phyloP scores from a whole-genome alignment of 53 echinoderm and acorn worm species.

The Antedon mediterranea region DNA sequence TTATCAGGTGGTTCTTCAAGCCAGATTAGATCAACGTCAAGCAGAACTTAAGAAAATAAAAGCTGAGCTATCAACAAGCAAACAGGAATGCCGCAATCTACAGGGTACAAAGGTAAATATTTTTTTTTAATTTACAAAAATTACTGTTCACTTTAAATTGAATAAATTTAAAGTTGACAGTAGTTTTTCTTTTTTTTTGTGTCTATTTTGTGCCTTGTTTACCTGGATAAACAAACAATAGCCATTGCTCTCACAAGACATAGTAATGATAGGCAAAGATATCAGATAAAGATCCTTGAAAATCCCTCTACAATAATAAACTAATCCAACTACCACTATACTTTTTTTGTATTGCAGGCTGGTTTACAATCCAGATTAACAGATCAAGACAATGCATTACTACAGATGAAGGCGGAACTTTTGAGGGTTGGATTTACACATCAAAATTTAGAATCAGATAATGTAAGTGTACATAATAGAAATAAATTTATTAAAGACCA shows the following conservation, averaged over 20 bases:
- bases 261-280: too few species aligned
- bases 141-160: too few species aligned
- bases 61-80: constrained; percentile 58
- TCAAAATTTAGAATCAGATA: constrained; percentile 84
- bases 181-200: too few species aligned
- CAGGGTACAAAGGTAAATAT: constrained; percentile 74
- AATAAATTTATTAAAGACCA: too few species aligned
- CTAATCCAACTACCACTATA: not conserved
- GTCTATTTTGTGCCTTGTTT: too few species aligned
- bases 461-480: constrained; percentile 65
- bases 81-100: constrained; percentile 81
- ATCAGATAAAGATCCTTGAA: not conserved
- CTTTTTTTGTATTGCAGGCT: constrained; percentile 22
- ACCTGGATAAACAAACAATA: too few species aligned
- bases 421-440: constrained; percentile 80
- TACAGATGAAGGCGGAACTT: constrained; percentile 90
- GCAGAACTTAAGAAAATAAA: constrained; percentile 73
- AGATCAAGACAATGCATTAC: constrained; percentile 87
- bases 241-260: too few species aligned
- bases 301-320: too few species aligned
- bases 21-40: constrained; percentile 72
- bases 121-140: too few species aligned
- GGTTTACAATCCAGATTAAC: constrained; percentile 88
- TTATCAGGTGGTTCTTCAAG: constrained; percentile 63
- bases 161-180: too few species aligned